phyloP scores from a whole-genome alignment of 2,888 invertebrate genomes.

The Anarsia innoxiella region DNA sequence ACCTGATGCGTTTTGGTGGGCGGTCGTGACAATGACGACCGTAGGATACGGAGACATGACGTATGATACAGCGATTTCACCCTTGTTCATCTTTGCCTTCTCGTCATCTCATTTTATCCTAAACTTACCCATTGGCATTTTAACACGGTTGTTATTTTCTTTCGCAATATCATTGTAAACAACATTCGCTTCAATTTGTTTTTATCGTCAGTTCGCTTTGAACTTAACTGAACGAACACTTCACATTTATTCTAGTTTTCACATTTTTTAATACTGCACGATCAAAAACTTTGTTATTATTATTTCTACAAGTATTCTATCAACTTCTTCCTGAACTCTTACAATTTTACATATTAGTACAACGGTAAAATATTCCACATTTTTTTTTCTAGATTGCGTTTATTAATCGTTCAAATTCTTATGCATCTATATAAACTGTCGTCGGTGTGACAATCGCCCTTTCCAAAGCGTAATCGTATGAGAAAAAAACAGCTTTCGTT shows the following conservation, averaged over 20 bases:
- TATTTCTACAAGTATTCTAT: conserved; percentile 38
- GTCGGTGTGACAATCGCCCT: conserved; percentile 67
- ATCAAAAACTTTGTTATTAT: conserved; percentile 42
- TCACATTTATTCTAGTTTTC: conserved; percentile 46
- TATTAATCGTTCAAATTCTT: conserved; percentile 8
- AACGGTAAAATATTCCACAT: conserved; percentile 44
- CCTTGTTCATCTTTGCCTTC: conserved; percentile 61
- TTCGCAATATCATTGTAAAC: conserved; percentile 55
- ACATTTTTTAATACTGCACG: conserved; percentile 54
- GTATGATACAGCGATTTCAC: conserved; percentile 80
- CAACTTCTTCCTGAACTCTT: conserved; percentile 40
- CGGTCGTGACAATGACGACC: conserved; percentile 99
- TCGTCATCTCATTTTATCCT: conserved; percentile 60
- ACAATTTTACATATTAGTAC: conserved; percentile 65
- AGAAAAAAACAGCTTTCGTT: conserved; percentile 44
- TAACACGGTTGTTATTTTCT: conserved; percentile 57
- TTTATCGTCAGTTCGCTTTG: conserved; percentile 55
- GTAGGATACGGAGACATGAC: conserved; percentile 99
- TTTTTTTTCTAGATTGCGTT: neutral
- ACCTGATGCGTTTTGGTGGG: conserved; percentile 99
- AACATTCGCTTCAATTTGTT: conserved; percentile 55
- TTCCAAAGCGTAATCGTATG: conserved; percentile 54
- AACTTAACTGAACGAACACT: conserved; percentile 37
- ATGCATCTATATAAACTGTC: conserved; percentile 34
- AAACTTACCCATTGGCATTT: conserved; percentile 49